Conservation (phyloP, 1,140 invertebrate species). For the Neomicropteryx cornuta region DNA sequence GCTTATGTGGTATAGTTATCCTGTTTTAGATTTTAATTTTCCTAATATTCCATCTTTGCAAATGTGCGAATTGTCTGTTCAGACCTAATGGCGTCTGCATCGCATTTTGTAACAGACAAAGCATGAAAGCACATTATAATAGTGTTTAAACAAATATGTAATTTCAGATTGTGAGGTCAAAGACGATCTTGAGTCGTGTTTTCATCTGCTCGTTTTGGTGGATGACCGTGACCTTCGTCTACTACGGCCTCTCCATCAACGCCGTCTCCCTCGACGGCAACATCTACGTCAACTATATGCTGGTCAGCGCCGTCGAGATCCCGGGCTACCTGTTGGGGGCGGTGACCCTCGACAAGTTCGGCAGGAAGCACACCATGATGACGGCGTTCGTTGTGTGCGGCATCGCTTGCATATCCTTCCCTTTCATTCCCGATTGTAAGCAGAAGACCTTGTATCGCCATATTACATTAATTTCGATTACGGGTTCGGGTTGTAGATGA, state of each 20-base stretch:
- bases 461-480: no score
- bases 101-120: no score
- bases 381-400: slow-evolving; percentile 35
- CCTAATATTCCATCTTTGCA: no score
- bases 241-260: slow-evolving; percentile 60
- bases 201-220: slow-evolving; percentile 59
- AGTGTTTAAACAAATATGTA: no score
- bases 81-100: no score
- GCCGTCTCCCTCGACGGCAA: slow-evolving; percentile 53
- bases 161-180: slow-evolving; percentile 42
- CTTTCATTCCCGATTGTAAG: slow-evolving; percentile 26
- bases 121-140: no score
- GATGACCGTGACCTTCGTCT: slow-evolving; percentile 64
- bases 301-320: slow-evolving; percentile 44
- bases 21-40: no score
- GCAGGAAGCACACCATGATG: slow-evolving; percentile 43
- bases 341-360: slow-evolving; percentile 41
- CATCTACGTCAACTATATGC: slow-evolving; percentile 45
- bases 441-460: no score
- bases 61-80: no score
- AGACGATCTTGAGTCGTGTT: slow-evolving; percentile 46
- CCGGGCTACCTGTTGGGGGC: slow-evolving; percentile 43
- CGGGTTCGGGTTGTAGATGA: no score
- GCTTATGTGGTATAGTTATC: no score
- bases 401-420: slow-evolving; percentile 18